These are phyloP conservation scores for Coptodon rendalli DNA, from an alignment of 2,113 vertebrate species.

Conservation along the genomic window DNA sequence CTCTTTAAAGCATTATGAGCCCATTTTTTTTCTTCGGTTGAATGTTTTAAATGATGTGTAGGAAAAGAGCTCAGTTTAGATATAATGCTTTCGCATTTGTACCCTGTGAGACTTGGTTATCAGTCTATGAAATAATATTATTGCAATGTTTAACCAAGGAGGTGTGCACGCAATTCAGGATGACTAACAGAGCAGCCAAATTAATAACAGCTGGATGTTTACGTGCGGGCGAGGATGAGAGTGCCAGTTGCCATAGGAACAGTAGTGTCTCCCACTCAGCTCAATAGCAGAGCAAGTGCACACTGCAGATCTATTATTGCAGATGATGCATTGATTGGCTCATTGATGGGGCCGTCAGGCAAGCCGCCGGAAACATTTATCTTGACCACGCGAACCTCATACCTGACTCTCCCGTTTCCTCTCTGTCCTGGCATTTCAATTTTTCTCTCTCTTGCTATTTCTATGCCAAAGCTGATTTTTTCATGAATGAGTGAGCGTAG, in stretches of 20 bases:
- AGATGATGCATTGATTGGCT: conserved; percentile 46
- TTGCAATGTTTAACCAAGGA: not conserved
- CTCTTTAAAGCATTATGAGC: not conserved
- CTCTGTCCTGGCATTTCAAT: not conserved
- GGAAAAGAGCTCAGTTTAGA: not conserved
- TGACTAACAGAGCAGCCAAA: conserved; percentile 34
- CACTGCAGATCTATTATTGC: conserved; percentile 27
- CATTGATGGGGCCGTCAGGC: conserved; percentile 25
- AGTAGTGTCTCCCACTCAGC: conserved; percentile 50
- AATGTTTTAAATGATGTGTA: not conserved
- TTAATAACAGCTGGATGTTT: conserved; percentile 51
- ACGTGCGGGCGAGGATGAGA: conserved; percentile 11
- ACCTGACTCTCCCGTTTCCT: not conserved
- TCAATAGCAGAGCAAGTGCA: conserved; percentile 38
- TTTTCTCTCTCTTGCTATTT: not conserved
- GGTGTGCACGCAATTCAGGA: not conserved
- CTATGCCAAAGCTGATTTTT: not conserved
- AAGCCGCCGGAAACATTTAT: not conserved
- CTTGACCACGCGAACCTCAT: not conserved
- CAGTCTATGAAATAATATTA: not conserved
- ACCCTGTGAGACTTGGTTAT: not conserved
- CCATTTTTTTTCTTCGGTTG: not conserved
- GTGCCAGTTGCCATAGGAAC: conserved; percentile 61
- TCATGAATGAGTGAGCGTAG: conserved; percentile 18
- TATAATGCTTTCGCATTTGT: not conserved